Base-by-base conservation (phyloP, 2,113 vertebrate species). In the Sialia sialis region DNA sequence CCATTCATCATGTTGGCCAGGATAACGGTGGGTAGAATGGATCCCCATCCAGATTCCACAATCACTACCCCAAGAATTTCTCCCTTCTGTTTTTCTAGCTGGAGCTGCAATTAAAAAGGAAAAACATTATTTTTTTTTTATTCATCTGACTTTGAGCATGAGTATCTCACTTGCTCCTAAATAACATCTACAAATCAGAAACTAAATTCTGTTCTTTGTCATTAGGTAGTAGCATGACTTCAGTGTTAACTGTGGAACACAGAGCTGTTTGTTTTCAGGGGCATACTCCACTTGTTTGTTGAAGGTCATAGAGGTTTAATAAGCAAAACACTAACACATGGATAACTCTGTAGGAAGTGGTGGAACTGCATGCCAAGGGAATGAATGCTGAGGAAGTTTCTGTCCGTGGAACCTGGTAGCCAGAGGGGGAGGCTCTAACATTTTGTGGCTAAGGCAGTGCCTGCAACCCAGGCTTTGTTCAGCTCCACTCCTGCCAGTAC, bases 1-100 rank as follows among this genome's bases (percentile, higher is more conserved):
- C 98, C 99, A 0, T 99, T 99, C 99, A 99, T 99, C 99, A 99
- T 99, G 97, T 99, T 99, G 41, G 99, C 99, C 93, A 99, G 97
- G 96, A 99, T 99, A 60, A 99, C 99, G 0, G 99, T 99, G 96
- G 99, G 99, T 60, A 99, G 97, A 93, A 99, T 99, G 94, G 99
- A 99, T 85, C 99, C 99, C 99, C 99, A 99, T 94, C 99, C 99
- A 0, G 99, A 99, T 97, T 99, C 99, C 96, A 99, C 99, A 14
- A 99, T 99, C 94, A 99, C 99, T 77, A 99, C 99, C 2, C 99
- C 99, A 89, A 99, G 98, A 95, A 99, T 99, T 98, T 99, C 99
- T 16, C 99, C 99, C 97, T 99, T 99, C 86, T 98, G 98, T 94
- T 99, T 99, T 97, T 99, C 99, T 94, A 99, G 96, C 96, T 99